Percentiles rank a stretch among this genome's conserved stretches.
phyloP scores from a whole-genome alignment of 2,888 invertebrate genomes.

The Hirtodrosophila cameraria region DNA sequence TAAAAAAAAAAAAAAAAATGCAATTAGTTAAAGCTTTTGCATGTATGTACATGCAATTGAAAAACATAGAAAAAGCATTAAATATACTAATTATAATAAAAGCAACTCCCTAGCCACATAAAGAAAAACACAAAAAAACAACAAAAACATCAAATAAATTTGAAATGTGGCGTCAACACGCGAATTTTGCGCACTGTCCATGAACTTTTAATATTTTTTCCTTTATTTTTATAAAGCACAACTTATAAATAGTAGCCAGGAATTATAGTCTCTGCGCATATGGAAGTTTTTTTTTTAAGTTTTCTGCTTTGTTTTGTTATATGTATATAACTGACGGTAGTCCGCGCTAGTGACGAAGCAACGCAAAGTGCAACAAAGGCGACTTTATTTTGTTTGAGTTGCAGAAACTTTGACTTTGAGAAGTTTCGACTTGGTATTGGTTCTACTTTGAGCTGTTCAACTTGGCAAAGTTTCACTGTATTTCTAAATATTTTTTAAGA shows the following conservation, averaged over 20 bases:
- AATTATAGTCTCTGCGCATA: not conserved
- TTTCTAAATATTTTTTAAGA: too few species aligned
- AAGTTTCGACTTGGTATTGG: too few species aligned
- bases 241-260: conserved; percentile 11
- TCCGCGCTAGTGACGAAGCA: too few species aligned
- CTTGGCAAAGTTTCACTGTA: too few species aligned
- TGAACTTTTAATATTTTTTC: conserved; percentile 44
- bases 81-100: conserved; percentile 30
- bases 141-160: conserved; percentile 38
- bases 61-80: conserved; percentile 22
- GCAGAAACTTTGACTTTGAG: too few species aligned
- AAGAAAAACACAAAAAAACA: not conserved
- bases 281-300: too few species aligned
- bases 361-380: too few species aligned
- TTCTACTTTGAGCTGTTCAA: too few species aligned
- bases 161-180: conserved; percentile 55
- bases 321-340: too few species aligned
- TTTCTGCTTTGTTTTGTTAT: too few species aligned
- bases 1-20: not conserved
- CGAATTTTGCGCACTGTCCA: conserved; percentile 42
- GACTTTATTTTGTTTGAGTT: too few species aligned
- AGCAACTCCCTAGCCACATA: conserved; percentile 9
- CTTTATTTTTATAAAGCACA: conserved; percentile 33
- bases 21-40: too few species aligned
- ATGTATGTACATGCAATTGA: conserved; percentile 2